These are phyloP conservation scores for Felis chaus DNA, from an alignment of 2,113 vertebrate species.

Conservation along the genomic window DNA sequence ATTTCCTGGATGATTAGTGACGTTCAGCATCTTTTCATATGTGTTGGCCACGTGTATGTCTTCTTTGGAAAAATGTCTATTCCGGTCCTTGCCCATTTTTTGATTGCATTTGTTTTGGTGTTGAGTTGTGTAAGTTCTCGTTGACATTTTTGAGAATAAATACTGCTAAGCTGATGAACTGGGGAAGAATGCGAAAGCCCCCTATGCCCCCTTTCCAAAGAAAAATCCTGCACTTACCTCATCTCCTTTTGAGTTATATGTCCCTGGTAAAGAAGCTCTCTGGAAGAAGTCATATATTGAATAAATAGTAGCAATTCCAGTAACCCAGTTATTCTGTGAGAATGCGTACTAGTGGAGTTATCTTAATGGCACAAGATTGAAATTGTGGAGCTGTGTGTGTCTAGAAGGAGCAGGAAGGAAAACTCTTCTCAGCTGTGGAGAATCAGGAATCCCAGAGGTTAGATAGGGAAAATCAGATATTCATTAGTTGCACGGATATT, in stretches of 20 bases:
- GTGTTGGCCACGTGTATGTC: neutral
- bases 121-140: neutral
- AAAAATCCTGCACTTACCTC: neutral
- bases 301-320: neutral
- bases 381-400: neutral
- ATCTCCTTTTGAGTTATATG: neutral
- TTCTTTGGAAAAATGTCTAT: neutral
- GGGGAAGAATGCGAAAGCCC: neutral
- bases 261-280: neutral
- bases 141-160: slow-evolving; percentile 19
- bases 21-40: neutral
- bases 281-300: neutral
- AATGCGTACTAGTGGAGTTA: neutral
- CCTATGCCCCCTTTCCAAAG: neutral
- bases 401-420: neutral
- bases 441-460: neutral
- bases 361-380: neutral
- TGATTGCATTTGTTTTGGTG: neutral
- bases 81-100: neutral
- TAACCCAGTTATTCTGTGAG: neutral
- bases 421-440: neutral
- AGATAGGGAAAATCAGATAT: neutral
- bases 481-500: neutral
- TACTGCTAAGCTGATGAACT: neutral
- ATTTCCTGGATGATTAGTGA: neutral